Base-by-base conservation (phyloP, 2,113 vertebrate genomes). In the Apus apus region DNA sequence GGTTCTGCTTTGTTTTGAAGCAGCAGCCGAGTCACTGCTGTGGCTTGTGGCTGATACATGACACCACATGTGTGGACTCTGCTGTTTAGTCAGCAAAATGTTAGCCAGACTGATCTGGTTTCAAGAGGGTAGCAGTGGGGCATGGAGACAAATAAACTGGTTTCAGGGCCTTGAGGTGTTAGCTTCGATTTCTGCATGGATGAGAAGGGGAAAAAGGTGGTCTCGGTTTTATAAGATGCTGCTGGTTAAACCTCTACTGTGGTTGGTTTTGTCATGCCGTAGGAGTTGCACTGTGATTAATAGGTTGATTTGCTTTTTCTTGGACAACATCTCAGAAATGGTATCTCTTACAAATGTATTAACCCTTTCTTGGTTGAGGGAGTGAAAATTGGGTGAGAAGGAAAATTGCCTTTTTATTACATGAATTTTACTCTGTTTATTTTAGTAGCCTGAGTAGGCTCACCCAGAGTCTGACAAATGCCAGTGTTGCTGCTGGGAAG, bases 81-180 rank as follows among this genome's bases (percentile, higher is more conserved):
- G 94, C 79, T 92, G 93, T 93, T 85, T 74, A 86, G 94, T 98
- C 97, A 97, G 97, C 96, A 97, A 61, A 80, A 64, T 40, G 46
- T 77, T 80, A 87, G 91, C 92, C 93, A 83, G 88, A n/a, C 80
- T 50, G 60, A 21, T 71, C 73, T 82, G 29, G 81, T 91, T 65
- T 93, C 82, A 32, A 57, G 78, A 65, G 73, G 34, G 30, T 68
- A 60, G 27, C 6, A 8, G 22, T 64, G 40, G 57, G 82, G 19
- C 73, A 30, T 16, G 65, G 78, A 89, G 75, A 76, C 66, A 83
- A 53, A 79, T 76, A 11, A 64, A 58, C 62, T 85, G 40, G 51
- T 51, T 71, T 84, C 45, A 48, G 32, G 34, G n/a, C 54, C 8
- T 4, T 8, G 73, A 87, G 53, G 19, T 62, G 51, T 79, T 76